Evolutionary conservation across 2,888 invertebrate species (phyloP), one percentile per base, ranked within the genome.

Genomic region (Cosmopolites sordidus): DNA sequence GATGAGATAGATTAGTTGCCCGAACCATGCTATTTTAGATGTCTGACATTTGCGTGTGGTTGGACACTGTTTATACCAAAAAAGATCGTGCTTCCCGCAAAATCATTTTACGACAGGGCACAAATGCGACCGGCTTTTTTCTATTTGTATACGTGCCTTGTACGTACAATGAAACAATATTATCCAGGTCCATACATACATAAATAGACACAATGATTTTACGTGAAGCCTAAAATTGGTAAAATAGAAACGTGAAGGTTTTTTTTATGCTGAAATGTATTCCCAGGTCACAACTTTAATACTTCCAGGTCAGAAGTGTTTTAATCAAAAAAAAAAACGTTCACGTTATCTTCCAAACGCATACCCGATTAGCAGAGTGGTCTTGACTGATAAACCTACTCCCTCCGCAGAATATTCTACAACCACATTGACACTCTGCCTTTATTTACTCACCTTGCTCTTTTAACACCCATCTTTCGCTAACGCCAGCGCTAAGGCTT

Each of bases 301-400:
- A 9, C 11, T 9, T 33, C 33, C 33, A 33, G 33, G 33, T 33
- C 33, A 27, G 12, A 33, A 9, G n/a, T 33, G 8, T 12, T 3
- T 5, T 22, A 41, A 41, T 14, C 8, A 41, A 41, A 38, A 38
- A 38, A 6, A 17, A 41, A 11, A 14, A 8, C 16, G 2, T 41
- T 14, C n/a, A 8, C 41, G 41, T 16, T 17, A 4, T 41, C 4
- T 38, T 41, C 11, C 11, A 14, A 70, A 70, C 70, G 68, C 66
- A 64, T 12, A 6, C 4, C 3, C 11, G 9, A 11, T 6, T 66
- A 63, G 68, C 70, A 68, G 69, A 70, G 71, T 70, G 68, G 63
- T 69, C 69, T 67, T 64, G 70, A 71, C 72, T 72, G 71, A 72
- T 69, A 65, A 69, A 69, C 68, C 67, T 69, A 70, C 62, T 68